Conservation (phyloP, 2,113 vertebrate species). For the Chloroceryle aenea region DNA sequence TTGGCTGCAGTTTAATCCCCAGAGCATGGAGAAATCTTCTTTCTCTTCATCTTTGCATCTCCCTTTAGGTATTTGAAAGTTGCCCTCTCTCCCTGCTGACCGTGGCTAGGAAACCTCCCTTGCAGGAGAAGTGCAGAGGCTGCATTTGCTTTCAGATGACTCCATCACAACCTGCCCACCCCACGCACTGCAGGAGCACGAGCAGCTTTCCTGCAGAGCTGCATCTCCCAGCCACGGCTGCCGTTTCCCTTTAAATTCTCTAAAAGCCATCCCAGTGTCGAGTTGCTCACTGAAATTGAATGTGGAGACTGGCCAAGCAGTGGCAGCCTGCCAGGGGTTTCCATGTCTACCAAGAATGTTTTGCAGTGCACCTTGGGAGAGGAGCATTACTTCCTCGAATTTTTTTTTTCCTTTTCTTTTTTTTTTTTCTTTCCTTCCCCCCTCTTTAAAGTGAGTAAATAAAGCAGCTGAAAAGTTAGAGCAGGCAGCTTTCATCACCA, state of each 20-base stretch:
- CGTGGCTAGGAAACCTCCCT: not conserved
- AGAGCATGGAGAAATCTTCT: rapidly evolving
- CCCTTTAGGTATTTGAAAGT: not conserved
- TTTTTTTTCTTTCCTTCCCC: too few species aligned
- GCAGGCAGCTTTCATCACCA: not conserved
- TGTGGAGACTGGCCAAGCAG: not conserved
- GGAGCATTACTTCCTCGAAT: not conserved
- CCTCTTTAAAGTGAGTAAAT: not conserved
- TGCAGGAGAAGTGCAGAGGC: rapidly evolving
- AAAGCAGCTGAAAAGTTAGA: not conserved
- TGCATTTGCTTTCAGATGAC: not conserved
- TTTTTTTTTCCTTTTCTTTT: too few species aligned
- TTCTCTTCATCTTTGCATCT: not conserved
- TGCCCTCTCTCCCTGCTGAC: not conserved
- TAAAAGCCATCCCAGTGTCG: not conserved
- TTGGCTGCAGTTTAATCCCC: not conserved
- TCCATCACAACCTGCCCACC: not conserved
- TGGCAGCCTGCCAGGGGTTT: constrained; percentile 52
- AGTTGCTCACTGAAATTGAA: not conserved
- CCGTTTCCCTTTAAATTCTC: not conserved
- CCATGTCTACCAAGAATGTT: constrained; percentile 61
- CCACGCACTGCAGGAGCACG: rapidly evolving
- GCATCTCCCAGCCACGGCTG: rapidly evolving
- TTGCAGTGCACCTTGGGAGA: constrained; percentile 20
- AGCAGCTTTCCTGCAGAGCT: not conserved